Base-by-base conservation (phyloP, 2,113 vertebrate genomes). In the Gopherus evgoodei region DNA sequence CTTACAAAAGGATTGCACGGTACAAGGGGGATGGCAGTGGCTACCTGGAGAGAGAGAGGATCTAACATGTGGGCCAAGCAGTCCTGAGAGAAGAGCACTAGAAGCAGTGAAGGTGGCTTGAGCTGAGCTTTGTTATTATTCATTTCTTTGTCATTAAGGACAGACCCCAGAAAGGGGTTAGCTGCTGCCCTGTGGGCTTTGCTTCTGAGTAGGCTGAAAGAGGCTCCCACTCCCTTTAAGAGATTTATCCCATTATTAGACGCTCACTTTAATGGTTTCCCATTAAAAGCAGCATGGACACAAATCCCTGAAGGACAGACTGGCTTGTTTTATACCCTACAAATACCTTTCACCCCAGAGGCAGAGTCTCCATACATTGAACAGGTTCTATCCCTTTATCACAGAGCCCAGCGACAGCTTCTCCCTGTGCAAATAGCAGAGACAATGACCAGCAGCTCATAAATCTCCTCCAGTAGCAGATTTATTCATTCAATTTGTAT, bases 221-320 rank as follows among this genome's bases (percentile, higher is more conserved):
- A 5, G n/a, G 54, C 69, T 86, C 69, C 50, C 42, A 84, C 47
- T 91, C 52, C 54, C 87, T 76, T 69, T 29, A 52, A 22, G 52
- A 95, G 86, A 95, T 95, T 95, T 86, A 95, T 93, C 52, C 88
- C 75, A 81, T 14, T 42, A n/a, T 80, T 94, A 90, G 35, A 27
- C 50, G 65, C 25, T 83, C 78, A 76, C 2, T 94, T 85, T 79
- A 89, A 94, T 38, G 50, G 82, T 22, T 96, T 94, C 86, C 89
- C 80, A 96, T 90, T 94, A 91, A 91, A 93, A 86, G 87, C 69
- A 86, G 87, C 87, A 88, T 0, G 3, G 79, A 47, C 82, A 94
- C 87, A 95, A 93, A 93, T 86, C 54, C 95, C 80, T 84, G 81
- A 38, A 4, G 84, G 84, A 76, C 17, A 79, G 81, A 86, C 9